phyloP scores from a whole-genome alignment of 2,888 invertebrate genomes.

The Scaptomyza flava region DNA sequence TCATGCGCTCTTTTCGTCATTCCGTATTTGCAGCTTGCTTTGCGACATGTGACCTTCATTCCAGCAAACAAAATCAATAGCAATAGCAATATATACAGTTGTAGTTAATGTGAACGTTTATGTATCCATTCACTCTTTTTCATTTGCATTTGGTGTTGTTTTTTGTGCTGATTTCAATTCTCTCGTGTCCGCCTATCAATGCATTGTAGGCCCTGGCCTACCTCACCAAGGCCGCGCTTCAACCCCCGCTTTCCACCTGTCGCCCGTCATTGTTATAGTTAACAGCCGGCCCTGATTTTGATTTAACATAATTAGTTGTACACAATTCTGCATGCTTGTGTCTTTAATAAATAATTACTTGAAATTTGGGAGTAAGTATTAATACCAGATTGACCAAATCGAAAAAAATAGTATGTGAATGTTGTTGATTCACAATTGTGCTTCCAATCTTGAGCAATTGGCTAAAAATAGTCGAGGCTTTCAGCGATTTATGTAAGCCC shows the following conservation, averaged over 20 bases:
- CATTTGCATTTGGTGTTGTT: constrained; percentile 39
- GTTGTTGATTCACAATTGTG: constrained; percentile 25
- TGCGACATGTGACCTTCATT: constrained; percentile 80
- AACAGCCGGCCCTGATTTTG: constrained; percentile 19
- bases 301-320: constrained; percentile 42
- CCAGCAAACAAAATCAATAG: constrained; percentile 73
- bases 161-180: constrained; percentile 15
- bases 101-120: constrained; percentile 54
- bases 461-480: neutral
- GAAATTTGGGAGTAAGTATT: neutral
- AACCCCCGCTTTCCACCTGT: constrained; percentile 42
- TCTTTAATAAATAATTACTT: neutral
- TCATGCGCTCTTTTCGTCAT: constrained; percentile 49
- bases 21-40: constrained; percentile 39
- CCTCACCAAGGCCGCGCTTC: constrained; percentile 38
- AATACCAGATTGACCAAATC: neutral
- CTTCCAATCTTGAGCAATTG: constrained; percentile 6
- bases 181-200: constrained; percentile 9
- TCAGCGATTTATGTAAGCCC: constrained; percentile 44
- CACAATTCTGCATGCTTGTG: neutral
- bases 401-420: constrained; percentile 22
- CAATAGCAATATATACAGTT: constrained; percentile 67
- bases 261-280: constrained; percentile 23
- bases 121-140: constrained; percentile 46
- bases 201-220: constrained; percentile 46